Evolutionary conservation across 2,797 vertebrate species (phyloP).

Genomic region (Pipistrellus kuhlii): DNA sequence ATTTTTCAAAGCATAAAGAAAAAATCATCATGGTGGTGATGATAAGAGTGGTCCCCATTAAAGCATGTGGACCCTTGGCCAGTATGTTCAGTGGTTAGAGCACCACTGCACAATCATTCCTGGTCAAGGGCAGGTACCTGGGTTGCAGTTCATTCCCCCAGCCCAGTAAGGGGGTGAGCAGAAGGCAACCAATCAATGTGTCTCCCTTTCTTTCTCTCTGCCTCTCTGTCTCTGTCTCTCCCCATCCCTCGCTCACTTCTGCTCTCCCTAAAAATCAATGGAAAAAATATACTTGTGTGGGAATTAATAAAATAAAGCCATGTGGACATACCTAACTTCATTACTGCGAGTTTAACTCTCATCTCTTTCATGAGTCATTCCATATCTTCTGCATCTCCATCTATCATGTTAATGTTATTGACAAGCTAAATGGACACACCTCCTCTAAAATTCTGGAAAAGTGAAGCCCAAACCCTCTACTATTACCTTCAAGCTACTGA

Average conservation of each 20-base stretch:
- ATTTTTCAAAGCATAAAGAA: slow-evolving; percentile 4
- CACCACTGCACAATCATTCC: too few species aligned
- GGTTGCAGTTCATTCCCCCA: too few species aligned
- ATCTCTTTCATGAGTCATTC: neutral
- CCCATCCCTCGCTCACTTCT: too few species aligned
- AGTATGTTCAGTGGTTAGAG: neutral
- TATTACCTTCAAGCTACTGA: neutral
- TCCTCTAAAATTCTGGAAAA: neutral
- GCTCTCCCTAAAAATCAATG: too few species aligned
- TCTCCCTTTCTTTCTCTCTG: too few species aligned
- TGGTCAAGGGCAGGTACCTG: too few species aligned
- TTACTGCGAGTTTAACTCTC: neutral
- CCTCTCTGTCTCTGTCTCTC: too few species aligned
- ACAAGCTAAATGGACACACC: neutral
- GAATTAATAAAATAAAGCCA: neutral
- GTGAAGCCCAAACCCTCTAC: neutral
- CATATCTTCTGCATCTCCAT: neutral
- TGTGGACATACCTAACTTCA: neutral
- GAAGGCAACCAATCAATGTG: too few species aligned
- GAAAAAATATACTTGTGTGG: too few species aligned
- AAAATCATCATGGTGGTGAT: neutral
- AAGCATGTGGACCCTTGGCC: neutral
- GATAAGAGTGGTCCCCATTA: neutral
- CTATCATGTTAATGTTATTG: neutral
- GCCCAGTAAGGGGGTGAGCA: too few species aligned